Evolutionary conservation across 2,888 invertebrate species (phyloP), one percentile per base, ranked within the genome.

Genomic region (Flexamia atlantica): DNA sequence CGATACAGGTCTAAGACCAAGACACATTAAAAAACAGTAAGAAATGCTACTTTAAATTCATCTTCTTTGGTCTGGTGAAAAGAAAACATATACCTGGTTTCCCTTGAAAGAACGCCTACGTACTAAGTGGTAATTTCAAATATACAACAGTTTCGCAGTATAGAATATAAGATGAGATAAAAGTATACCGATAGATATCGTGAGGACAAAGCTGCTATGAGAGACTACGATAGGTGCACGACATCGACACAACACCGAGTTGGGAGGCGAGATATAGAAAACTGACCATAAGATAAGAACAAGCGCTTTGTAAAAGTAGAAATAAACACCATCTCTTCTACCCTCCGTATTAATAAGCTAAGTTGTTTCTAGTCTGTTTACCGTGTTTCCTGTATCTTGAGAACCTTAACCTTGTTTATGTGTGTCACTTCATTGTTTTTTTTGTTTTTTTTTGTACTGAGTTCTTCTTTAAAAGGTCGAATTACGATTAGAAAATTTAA

Each of bases 161-260:
- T 53, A 32, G 32, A 79, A 79, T 50, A 50, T 79, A 40, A 79
- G 79, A 79, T 79, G 25, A 79, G 79, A 79, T 79, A 32, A 64
- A 72, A 46, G 76, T 76, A 50, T 76, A 76, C 23, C 28, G 76
- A 76, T 76, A 76, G 76, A 70, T 76, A 76, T 76, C 28, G 76
- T 76, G 76, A 76, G 50, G 79, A 40, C 36, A 50, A 76, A 79
- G 79, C 57, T 9, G 46, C 57, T 53, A 57, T 30, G 7, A 57
- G 46, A 46, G 28, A 76, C 74, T 76, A 76, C 70, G 70, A 81
- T 53, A 70, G 81, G 70, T 50, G 46, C 46, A 72, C 82, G 36
- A 83, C 82, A 83, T 57, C 72, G 74, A 74, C 25, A 83, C 82
- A 83, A 83, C 82, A 83, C 20, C 82, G n/a, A 83, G 28, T 74